Evolutionary conservation across 2,113 vertebrate genomes (phyloP).

Genomic region (Oriolus oriolus): DNA sequence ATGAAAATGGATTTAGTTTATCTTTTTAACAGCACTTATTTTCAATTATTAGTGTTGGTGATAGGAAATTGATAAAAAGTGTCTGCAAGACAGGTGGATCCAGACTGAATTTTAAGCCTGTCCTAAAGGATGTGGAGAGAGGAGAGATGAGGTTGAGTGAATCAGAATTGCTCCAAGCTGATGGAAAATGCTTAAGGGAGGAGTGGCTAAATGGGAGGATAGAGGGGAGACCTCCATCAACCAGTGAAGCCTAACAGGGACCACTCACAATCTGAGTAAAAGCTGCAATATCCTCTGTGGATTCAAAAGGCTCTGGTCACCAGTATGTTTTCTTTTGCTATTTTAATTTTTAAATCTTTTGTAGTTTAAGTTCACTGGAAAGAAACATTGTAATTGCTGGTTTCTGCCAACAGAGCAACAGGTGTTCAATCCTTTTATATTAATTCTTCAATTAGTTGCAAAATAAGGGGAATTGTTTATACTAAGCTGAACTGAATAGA

Average conservation of each 20-base stretch:
- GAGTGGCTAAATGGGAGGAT: neutral
- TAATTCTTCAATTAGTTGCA: conserved; percentile 58
- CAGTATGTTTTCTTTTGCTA: neutral
- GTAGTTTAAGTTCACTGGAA: neutral
- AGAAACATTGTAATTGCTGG: conserved; percentile 25
- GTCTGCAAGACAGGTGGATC: neutral
- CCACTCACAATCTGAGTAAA: neutral
- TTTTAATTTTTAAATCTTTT: neutral
- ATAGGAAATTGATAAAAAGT: neutral
- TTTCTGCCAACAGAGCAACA: conserved; percentile 47
- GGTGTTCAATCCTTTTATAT: conserved; percentile 51
- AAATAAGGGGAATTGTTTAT: conserved; percentile 40
- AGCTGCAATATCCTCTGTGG: neutral
- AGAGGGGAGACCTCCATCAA: neutral
- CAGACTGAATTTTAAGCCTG: neutral
- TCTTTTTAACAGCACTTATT: neutral
- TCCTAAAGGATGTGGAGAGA: neutral
- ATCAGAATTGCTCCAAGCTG: neutral
- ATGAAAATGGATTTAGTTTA: neutral
- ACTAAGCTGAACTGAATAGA: conserved; percentile 21
- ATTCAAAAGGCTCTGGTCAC: neutral
- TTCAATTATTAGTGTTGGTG: neutral
- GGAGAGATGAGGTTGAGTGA: neutral
- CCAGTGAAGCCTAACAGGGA: neutral
- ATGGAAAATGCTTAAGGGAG: neutral